A percentile compares a stretch with the other conserved stretches of the same genome.
Evolutionary conservation across 2,888 invertebrate genomes (phyloP).

Genomic region (Alentia gelatinosa): DNA sequence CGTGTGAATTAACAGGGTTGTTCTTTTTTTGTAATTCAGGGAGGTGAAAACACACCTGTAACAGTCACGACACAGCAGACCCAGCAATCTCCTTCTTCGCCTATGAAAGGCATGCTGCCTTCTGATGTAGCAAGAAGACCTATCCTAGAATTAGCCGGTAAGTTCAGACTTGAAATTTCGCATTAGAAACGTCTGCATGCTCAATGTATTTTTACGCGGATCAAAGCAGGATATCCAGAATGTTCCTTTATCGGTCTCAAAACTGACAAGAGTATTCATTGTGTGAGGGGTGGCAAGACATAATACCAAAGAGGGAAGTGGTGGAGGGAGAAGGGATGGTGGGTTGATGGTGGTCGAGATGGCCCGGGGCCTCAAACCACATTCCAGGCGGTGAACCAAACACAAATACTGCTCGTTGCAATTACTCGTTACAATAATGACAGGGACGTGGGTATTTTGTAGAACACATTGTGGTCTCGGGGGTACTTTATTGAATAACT

Average conservation of each 20-base stretch:
- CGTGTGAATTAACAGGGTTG: neutral
- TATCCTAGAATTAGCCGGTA: neutral
- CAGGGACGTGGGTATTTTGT: no score
- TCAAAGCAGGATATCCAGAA: no score
- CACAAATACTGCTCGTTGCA: neutral
- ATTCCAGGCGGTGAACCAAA: neutral
- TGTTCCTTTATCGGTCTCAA: no score
- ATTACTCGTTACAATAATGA: neutral
- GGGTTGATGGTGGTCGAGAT: neutral
- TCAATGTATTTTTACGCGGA: no score
- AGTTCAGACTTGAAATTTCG: no score
- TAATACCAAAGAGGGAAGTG: neutral
- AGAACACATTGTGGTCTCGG: no score
- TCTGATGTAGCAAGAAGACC: neutral
- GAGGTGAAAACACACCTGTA: neutral
- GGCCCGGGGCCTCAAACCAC: neutral
- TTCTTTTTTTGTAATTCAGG: constrained; percentile 2
- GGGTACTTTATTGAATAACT: no score
- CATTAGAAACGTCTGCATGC: no score
- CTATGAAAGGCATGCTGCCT: neutral
- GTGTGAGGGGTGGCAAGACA: no score
- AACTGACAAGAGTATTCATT: no score
- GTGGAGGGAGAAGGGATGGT: neutral
- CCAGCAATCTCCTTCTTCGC: neutral
- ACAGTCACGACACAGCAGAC: neutral